phyloP scores from a whole-genome alignment of 1,140 invertebrate genomes.

The Phthorimaea operculella region DNA sequence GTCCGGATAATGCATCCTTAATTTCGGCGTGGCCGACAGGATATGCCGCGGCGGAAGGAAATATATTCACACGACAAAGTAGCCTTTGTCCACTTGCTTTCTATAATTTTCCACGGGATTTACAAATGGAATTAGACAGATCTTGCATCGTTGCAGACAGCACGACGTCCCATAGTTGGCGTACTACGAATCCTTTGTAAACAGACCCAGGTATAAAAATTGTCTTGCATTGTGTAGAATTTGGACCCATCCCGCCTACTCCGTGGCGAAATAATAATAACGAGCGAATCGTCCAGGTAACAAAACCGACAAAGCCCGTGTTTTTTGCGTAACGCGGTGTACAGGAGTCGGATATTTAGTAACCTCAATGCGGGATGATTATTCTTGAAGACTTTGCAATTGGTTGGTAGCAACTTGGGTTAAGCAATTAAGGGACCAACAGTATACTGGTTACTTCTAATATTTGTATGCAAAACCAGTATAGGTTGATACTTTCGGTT shows the following conservation, averaged over 20 bases:
- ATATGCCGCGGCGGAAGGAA: slow-evolving; percentile 44
- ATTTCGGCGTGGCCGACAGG: slow-evolving; percentile 30
- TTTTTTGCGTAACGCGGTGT: slow-evolving; percentile 57
- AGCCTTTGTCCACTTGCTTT: slow-evolving; percentile 26
- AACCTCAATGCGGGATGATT: background rate
- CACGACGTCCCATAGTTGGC: slow-evolving; percentile 33
- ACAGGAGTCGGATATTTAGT: slow-evolving; percentile 31
- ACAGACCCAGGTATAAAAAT: slow-evolving; percentile 56
- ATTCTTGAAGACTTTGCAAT: background rate
- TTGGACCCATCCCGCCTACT: slow-evolving; percentile 42
- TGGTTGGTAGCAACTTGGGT: too few species aligned
- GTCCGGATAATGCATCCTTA: slow-evolving; percentile 32
- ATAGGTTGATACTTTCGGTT: too few species aligned
- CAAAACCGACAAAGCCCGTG: slow-evolving; percentile 38
- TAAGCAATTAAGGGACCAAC: too few species aligned
- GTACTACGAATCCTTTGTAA: slow-evolving; percentile 42
- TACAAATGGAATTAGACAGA: slow-evolving; percentile 31
- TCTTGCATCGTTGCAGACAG: slow-evolving; percentile 37
- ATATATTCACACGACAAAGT: slow-evolving; percentile 33
- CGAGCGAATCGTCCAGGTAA: slow-evolving; percentile 45
- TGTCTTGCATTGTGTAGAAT: slow-evolving; percentile 39
- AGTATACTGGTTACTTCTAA: too few species aligned
- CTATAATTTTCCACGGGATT: slow-evolving; percentile 34
- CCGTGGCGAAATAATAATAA: slow-evolving; percentile 50
- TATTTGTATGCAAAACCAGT: too few species aligned